Conservation (phyloP, 1,140 invertebrate genomes). For the Uloborus diversus region DNA sequence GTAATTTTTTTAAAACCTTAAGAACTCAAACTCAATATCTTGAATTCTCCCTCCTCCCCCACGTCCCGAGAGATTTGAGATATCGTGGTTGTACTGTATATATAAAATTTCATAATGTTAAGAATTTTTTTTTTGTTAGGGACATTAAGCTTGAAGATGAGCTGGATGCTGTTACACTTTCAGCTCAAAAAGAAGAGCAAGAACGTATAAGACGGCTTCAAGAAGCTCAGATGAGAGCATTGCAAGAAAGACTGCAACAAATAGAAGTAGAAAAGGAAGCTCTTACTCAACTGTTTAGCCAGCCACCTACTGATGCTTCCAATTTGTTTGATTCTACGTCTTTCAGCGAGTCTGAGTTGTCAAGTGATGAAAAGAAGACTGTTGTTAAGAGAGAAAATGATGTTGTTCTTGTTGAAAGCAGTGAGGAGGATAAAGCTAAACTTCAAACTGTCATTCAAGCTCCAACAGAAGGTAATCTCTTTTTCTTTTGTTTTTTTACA, state of each 20-base stretch:
- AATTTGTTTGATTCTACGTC: slow-evolving; percentile 61
- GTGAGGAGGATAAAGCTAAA: slow-evolving; percentile 58
- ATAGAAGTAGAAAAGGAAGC: slow-evolving; percentile 58
- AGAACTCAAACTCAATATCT: too few species aligned
- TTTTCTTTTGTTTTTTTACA: too few species aligned
- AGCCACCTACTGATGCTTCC: slow-evolving; percentile 64
- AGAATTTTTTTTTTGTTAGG: slow-evolving; percentile 72
- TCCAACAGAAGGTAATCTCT: slow-evolving; percentile 6
- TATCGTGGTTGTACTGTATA: too few species aligned
- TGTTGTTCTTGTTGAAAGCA: slow-evolving; percentile 58
- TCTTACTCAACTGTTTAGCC: slow-evolving; percentile 56
- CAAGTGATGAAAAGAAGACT: slow-evolving; percentile 1
- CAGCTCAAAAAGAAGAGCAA: slow-evolving; percentile 90
- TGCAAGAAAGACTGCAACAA: slow-evolving; percentile 53
- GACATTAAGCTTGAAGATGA: slow-evolving; percentile 93
- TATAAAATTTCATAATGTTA: slow-evolving; percentile 75
- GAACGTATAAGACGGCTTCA: slow-evolving; percentile 73
- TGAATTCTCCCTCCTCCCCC: too few species aligned
- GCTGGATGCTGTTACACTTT: slow-evolving; percentile 88
- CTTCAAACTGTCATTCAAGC: slow-evolving; percentile 25
- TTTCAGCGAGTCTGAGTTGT: slow-evolving; percentile 33
- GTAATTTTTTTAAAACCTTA: too few species aligned
- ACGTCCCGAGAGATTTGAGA: too few species aligned
- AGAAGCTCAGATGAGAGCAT: slow-evolving; percentile 58
- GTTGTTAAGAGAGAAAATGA: slow-evolving; percentile 52